Evolutionary conservation across 2,888 invertebrate species (phyloP).

Genomic region (Drosophila kambysellisi): DNA sequence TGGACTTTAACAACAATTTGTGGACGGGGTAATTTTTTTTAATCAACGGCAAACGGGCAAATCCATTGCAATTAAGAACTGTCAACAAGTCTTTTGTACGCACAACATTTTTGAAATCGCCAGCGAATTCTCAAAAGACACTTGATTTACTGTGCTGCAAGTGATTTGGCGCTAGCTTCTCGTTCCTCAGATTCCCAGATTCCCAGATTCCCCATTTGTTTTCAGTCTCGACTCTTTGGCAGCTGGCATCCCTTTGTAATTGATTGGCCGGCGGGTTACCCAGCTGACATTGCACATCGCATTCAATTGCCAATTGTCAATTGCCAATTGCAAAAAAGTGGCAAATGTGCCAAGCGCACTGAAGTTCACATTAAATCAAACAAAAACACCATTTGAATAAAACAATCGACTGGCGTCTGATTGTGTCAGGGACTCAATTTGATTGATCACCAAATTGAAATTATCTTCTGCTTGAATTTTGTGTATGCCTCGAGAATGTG

Average conservation of each 20-base stretch:
- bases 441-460: slow-evolving; percentile 51
- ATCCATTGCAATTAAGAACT: slow-evolving; percentile 79
- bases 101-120: slow-evolving; percentile 69
- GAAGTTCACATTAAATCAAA: slow-evolving; percentile 48
- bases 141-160: slow-evolving; percentile 77
- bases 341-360: slow-evolving; percentile 9
- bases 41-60: not conserved
- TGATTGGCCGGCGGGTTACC: slow-evolving; percentile 73
- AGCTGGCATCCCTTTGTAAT: slow-evolving; percentile 80
- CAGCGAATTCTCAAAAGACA: slow-evolving; percentile 66
- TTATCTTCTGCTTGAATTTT: slow-evolving; percentile 24
- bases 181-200: slow-evolving; percentile 38
- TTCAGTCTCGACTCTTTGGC: slow-evolving; percentile 57
- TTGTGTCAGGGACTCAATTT: slow-evolving; percentile 42
- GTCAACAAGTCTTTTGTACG: slow-evolving; percentile 79
- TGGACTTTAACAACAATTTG: not conserved
- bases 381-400: slow-evolving; percentile 8
- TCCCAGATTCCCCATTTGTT: slow-evolving; percentile 37
- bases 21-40: not conserved
- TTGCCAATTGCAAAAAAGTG: not conserved
- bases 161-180: slow-evolving; percentile 77
- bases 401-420: slow-evolving; percentile 10
- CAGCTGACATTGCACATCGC: slow-evolving; percentile 73
- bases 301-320: slow-evolving; percentile 51
- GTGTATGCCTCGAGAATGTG: not conserved